Base-by-base conservation (phyloP, 2,888 invertebrate species). In the Thymelicus sylvestris region DNA sequence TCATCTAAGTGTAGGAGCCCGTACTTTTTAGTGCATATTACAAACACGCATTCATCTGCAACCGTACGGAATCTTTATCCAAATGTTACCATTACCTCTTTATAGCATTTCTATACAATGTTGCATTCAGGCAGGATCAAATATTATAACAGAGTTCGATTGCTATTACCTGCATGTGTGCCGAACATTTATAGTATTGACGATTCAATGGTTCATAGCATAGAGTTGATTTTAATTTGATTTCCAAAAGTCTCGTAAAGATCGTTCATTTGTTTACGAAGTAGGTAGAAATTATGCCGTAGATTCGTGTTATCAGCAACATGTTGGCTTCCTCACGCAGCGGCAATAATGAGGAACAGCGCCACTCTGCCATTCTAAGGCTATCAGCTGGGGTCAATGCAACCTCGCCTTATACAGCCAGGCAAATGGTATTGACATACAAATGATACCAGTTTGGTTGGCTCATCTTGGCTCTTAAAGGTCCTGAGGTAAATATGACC, bases 381-480 rank as follows among this genome's bases (percentile, higher is more conserved):
- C 69, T 70, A 70, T 70, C 69, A 70, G 69, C 50, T 47, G 64
- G 69, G 69, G 69, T 70, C 69, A 70, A 60, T 69, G 57, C 64
- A 48, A 62, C 64, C 68, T 39, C 39, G 69, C 69, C 69, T 63
- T 69, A 69, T 69, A 69, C 64, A 64, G 64, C 7, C 64, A 15
- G 64, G 64, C 50, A 70, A 64, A 50, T 50, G 69, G 59, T 70
- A 70, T 70, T 70, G 69, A 70, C 69, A 70, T 70, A 69, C 69
- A 65, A 70, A 65, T 70, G 64, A 70, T 70, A 65, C 69, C 50
- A 65, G 69, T 69, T 69, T 57, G 44, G 38, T 57, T 70, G 24
- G 55, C 50, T 65, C 60, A 65, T 65, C 60, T 48, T n/a, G 60
- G 8, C 39, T 7, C 60, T 47, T 65, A 70, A 65, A 70, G 64